phyloP scores from a whole-genome alignment of 2,797 vertebrate genomes.

The Bufotes viridis region DNA sequence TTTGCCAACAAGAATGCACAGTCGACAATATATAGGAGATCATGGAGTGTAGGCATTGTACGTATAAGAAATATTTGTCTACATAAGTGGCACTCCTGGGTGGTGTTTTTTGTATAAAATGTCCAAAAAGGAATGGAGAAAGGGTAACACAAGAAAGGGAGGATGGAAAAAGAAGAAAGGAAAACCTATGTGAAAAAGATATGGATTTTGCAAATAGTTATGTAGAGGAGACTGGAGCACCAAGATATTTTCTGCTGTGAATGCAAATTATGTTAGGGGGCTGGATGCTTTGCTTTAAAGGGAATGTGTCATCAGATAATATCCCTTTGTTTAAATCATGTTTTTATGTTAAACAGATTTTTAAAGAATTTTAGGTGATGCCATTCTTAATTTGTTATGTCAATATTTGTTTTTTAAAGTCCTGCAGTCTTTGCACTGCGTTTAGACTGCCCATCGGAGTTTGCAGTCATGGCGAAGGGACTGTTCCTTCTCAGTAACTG shows the following conservation, averaged over 20 bases:
- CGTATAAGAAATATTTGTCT: not conserved
- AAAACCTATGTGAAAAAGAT: not conserved
- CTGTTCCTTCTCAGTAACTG: too few species aligned
- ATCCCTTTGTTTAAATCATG: too few species aligned
- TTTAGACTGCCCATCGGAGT: too few species aligned
- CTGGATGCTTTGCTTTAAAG: too few species aligned
- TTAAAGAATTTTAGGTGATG: too few species aligned
- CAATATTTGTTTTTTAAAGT: too few species aligned
- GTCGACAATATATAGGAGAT: not conserved
- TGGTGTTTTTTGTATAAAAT: not conserved
- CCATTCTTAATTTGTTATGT: too few species aligned
- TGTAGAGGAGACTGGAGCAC: not conserved
- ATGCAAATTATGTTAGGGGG: not conserved
- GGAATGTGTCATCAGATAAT: too few species aligned
- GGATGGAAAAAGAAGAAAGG: not conserved
- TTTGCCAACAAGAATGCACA: not conserved
- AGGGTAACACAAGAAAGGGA: too few species aligned
- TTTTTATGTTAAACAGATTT: too few species aligned
- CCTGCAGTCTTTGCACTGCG: too few species aligned
- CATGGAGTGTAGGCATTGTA: not conserved
- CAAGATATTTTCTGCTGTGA: not conserved
- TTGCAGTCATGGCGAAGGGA: too few species aligned
- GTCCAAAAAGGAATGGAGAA: not conserved
- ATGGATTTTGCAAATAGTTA: not conserved
- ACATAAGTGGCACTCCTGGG: not conserved